These are phyloP conservation scores for Cylindroiulus punctatus DNA, from an alignment of 2,888 invertebrate species.

Conservation along the genomic window DNA sequence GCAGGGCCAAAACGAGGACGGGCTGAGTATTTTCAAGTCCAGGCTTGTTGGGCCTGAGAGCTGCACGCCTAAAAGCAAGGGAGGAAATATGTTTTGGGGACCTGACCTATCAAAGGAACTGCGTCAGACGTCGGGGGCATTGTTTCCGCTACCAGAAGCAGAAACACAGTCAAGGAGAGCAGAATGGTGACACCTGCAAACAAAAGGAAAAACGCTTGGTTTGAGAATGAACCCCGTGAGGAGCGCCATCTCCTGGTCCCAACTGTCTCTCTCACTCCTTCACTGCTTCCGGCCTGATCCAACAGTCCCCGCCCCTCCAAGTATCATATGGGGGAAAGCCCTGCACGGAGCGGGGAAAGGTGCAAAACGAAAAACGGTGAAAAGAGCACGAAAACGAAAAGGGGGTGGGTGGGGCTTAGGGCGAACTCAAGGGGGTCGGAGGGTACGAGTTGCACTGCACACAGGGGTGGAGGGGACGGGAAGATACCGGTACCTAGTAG, in stretches of 20 bases:
- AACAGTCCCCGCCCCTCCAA: conserved; percentile 55
- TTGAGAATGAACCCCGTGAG: conserved; percentile 51
- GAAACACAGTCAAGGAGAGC: conserved; percentile 96
- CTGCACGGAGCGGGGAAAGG: conserved; percentile 51
- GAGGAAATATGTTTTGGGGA: conserved; percentile 52
- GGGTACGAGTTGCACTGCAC: conserved; percentile 27
- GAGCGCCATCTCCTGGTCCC: conserved; percentile 48
- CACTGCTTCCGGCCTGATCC: conserved; percentile 49
- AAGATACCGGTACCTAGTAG: conserved; percentile 58
- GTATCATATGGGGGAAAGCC: conserved; percentile 56
- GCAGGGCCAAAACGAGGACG: not conserved
- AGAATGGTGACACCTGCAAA: conserved; percentile 93
- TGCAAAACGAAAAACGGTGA: conserved; percentile 27
- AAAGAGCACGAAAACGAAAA: conserved; percentile 19
- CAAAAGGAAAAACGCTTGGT: conserved; percentile 55
- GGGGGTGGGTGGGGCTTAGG: not conserved
- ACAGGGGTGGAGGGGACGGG: conserved; percentile 50
- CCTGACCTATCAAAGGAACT: conserved; percentile 94
- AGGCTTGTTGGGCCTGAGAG: not conserved
- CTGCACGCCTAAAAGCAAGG: conserved; percentile 33
- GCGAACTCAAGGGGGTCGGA: not conserved
- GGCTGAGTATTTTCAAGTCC: not conserved
- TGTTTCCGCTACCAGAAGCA: conserved; percentile 97
- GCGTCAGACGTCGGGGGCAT: conserved; percentile 99
- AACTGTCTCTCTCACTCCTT: conserved; percentile 44